Percentiles rank a stretch among this genome's conserved stretches.
Conservation (phyloP, 2,888 invertebrate species). For the Aphidoletes aphidimyza region DNA sequence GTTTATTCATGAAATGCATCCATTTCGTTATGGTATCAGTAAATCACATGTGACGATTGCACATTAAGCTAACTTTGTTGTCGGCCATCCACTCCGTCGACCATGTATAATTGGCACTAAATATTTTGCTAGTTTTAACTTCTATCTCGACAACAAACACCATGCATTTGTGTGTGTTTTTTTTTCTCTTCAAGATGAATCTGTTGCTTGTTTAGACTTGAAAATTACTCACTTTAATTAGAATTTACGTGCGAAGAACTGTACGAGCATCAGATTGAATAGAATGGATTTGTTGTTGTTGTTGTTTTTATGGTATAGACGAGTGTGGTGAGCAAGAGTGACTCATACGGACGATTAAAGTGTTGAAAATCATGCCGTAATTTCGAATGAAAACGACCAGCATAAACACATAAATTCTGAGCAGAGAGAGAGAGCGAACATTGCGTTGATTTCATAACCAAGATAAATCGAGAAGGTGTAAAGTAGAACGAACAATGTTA, state of each 20-base stretch:
- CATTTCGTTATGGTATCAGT: conserved; percentile 40
- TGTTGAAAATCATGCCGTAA: background rate
- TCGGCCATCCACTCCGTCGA: background rate
- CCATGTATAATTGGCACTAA: conserved; percentile 32
- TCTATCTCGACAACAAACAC: background rate
- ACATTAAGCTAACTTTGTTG: conserved; percentile 50
- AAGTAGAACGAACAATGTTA: too few relatives aligned
- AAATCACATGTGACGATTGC: conserved; percentile 53
- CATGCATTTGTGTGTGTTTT: background rate
- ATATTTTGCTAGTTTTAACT: background rate
- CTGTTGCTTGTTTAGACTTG: conserved; percentile 24
- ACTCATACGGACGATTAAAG: background rate
- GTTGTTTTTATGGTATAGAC: too few relatives aligned
- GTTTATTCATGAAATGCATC: conserved; percentile 21
- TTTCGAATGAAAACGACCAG: background rate
- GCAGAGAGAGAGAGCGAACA: background rate
- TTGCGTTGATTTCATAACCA: conserved; percentile 41
- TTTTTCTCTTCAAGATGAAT: background rate
- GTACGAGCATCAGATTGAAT: background rate
- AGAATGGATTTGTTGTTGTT: background rate
- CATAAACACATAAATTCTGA: background rate
- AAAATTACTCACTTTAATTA: conserved; percentile 49
- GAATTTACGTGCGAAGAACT: background rate
- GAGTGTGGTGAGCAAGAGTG: too few relatives aligned
- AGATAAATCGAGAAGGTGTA: conserved; percentile 43